Conservation (phyloP, 2,888 invertebrate species). For the Syrista parreyssii region DNA sequence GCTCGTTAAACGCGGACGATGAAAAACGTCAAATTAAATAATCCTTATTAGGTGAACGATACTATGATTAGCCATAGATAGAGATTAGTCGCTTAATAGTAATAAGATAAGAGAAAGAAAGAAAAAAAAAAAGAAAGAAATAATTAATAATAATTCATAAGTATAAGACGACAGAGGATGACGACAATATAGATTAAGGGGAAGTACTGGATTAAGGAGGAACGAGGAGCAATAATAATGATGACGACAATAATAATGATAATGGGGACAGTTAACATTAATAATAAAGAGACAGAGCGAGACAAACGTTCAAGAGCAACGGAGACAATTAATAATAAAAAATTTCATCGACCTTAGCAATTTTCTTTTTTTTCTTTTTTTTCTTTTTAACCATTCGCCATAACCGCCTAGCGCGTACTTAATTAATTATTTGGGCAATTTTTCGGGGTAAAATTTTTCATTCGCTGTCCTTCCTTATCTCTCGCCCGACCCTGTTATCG, state of each 20-base stretch:
- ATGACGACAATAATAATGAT: constrained; percentile 3
- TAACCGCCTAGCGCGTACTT: not conserved
- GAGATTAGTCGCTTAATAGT: not conserved
- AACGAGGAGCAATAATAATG: not conserved
- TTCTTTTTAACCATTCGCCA: not conserved
- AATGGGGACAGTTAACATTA: constrained; percentile 11
- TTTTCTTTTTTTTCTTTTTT: too few relatives aligned
- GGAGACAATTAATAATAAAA: not conserved
- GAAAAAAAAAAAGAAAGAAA: not conserved
- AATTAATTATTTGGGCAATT: constrained; percentile 28
- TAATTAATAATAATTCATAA: not conserved
- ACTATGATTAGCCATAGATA: not conserved
- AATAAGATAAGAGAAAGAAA: not conserved
- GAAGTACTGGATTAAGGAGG: not conserved
- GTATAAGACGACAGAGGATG: not conserved
- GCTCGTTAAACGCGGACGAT: not conserved
- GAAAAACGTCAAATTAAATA: not conserved
- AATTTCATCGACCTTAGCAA: not conserved
- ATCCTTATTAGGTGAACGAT: not conserved
- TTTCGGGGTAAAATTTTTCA: constrained; percentile 32
- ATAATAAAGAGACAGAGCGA: constrained; percentile 12
- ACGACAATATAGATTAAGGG: not conserved
- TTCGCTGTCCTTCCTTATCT: constrained; percentile 15
- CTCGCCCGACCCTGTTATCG: constrained; percentile 9
- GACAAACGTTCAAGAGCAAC: not conserved